Conservation (phyloP, 30 jellyfish, hydroid and myxozoan genomes). For the Nemopilema nomurai region DNA sequence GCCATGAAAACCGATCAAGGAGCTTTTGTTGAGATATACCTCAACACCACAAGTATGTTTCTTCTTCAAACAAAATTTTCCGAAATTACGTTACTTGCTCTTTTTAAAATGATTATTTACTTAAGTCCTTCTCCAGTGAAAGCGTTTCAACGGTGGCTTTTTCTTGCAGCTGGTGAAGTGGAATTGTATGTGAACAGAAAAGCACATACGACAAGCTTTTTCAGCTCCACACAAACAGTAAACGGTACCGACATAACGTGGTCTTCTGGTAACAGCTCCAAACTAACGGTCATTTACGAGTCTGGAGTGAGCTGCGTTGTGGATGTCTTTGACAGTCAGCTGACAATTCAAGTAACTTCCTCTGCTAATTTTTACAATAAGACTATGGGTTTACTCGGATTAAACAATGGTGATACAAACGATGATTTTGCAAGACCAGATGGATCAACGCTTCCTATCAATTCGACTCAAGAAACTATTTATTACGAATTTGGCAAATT, state of each 20-base stretch:
- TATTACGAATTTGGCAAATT: slow-evolving; percentile 59
- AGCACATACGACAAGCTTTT: slow-evolving; percentile 8
- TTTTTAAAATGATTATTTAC: too few species aligned
- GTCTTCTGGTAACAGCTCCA: slow-evolving; percentile 23
- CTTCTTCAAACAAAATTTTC: background rate
- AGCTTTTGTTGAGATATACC: slow-evolving; percentile 54
- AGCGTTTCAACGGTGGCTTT: too few species aligned
- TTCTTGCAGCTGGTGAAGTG: slow-evolving; percentile 66
- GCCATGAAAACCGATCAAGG: slow-evolving; percentile 61
- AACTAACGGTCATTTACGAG: slow-evolving; percentile 34
- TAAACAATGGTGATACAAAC: slow-evolving; percentile 25
- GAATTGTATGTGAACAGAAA: slow-evolving; percentile 35
- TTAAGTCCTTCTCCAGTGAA: too few species aligned
- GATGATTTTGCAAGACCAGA: slow-evolving; percentile 73
- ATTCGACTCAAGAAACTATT: slow-evolving; percentile 63
- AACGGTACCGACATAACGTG: slow-evolving; percentile 60
- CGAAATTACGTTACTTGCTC: too few species aligned
- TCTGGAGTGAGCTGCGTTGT: slow-evolving; percentile 60
- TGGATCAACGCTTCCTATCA: slow-evolving; percentile 55
- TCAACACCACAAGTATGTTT: slow-evolving; percentile 60
- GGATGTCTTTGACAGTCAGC: slow-evolving; percentile 34
- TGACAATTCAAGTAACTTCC: slow-evolving; percentile 31
- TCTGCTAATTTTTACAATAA: slow-evolving; percentile 6
- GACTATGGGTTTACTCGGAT: slow-evolving; percentile 66
- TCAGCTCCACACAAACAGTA: slow-evolving; percentile 47